Evolutionary conservation across 1,140 invertebrate genomes (phyloP).

Genomic region (Plutomurus gul): DNA sequence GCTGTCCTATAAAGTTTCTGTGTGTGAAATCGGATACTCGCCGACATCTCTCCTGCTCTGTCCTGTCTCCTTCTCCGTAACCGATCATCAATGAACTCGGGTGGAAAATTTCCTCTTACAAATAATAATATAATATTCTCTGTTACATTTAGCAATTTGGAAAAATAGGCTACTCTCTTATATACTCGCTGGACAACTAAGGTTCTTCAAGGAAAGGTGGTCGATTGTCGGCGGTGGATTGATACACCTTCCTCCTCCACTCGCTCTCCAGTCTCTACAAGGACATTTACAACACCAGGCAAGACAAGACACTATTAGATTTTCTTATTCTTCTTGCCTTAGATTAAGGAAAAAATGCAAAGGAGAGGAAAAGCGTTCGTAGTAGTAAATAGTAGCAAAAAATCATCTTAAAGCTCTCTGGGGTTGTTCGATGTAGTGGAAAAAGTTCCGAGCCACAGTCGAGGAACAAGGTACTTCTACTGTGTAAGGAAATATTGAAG

Average conservation of each 20-base stretch:
- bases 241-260: neutral
- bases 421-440: too few species aligned
- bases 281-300: neutral
- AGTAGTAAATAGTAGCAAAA: too few species aligned
- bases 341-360: neutral
- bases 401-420: too few species aligned
- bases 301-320: neutral
- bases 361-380: neutral
- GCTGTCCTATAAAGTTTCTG: neutral
- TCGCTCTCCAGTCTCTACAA: neutral
- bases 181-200: too few species aligned
- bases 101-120: slow-evolving; percentile 27
- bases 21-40: slow-evolving; percentile 31
- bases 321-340: neutral
- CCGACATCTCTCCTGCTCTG: too few species aligned
- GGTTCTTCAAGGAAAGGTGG: too few species aligned
- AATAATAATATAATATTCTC: slow-evolving; percentile 1
- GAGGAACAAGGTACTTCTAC: neutral
- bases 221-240: too few species aligned
- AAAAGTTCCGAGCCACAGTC: neutral
- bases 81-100: slow-evolving; percentile 31
- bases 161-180: too few species aligned
- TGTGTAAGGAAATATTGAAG: neutral
- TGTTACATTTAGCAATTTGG: neutral
- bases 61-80: neutral